Base-by-base conservation (phyloP, 2,888 invertebrate species). In the Psylliodes chrysocephalus region DNA sequence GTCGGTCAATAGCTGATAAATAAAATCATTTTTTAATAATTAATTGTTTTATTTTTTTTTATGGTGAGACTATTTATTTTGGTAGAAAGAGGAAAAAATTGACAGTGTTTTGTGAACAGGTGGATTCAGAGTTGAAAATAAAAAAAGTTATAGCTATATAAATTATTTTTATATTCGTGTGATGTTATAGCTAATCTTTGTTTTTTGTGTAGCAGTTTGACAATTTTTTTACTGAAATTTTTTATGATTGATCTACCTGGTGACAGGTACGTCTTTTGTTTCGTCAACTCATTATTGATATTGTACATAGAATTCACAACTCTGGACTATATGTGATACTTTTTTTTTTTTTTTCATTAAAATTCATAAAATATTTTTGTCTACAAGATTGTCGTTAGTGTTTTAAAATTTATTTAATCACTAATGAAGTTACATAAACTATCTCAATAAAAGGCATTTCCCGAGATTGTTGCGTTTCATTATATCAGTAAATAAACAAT, bases 251-350 rank as follows among this genome's bases (percentile, higher is more conserved):
- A 54, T 42, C 8, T 35, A 35, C 35, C 35, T 35, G 14, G 35
- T 3, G 35, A 46, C 25, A 44, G 52, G 42, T 51, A 51, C 35
- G 22, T 4, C 44, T 52, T 14, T 44, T 42, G 28, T 55, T 19
- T 40, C 49, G 17, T 40, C 12, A 17, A 62, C 28, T 44, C 44
- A n/a, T 28, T 12, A 55, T 47, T 54, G 53, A 51, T 61, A 62
- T 67, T 70, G 70, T 68, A 67, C 57, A 66, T 64, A 69, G 64
- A 64, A 57, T 63, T 63, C 60, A 59, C 56, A 57, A 61, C 61
- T 61, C 53, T 65, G 64, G 56, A 65, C 57, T 78, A 75, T 77
- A 78, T 79, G 79, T 78, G 78, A 79, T 77, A 78, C 74, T 78
- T 76, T 71, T 69, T 35, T n/a, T n/a, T n/a, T n/a, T n/a, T 40